These are phyloP conservation scores for Crematogaster levior DNA, from an alignment of 2,888 invertebrate genomes.

Conservation along the genomic window DNA sequence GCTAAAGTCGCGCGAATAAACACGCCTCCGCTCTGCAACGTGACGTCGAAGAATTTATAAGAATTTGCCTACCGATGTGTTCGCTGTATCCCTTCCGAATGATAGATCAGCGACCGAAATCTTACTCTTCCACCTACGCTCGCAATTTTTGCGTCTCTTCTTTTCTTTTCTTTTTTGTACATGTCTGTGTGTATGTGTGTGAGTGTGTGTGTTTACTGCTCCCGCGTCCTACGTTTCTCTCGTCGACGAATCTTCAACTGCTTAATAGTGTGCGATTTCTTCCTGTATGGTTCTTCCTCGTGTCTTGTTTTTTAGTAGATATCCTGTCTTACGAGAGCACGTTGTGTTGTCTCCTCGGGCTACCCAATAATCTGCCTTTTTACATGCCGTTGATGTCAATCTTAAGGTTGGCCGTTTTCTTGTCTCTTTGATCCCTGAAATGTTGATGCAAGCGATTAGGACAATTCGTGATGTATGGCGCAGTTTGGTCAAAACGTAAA, in stretches of 20 bases:
- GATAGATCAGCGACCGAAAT: constrained; percentile 25
- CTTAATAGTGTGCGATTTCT: not conserved
- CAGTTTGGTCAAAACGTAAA: not conserved
- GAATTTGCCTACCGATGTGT: constrained; percentile 64
- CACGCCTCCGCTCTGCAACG: constrained; percentile 59
- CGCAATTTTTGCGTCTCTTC: constrained; percentile 43
- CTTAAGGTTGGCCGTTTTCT: constrained; percentile 95
- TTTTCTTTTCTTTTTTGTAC: not conserved
- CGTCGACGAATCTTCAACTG: constrained; percentile 20
- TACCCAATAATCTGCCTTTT: constrained; percentile 59
- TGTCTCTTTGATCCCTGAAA: constrained; percentile 94
- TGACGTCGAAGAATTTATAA: constrained; percentile 69
- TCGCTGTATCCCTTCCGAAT: constrained; percentile 32
- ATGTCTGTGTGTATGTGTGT: constrained; percentile 40
- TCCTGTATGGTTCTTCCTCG: constrained; percentile 17
- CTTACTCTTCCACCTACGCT: constrained; percentile 2
- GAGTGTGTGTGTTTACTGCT: constrained; percentile 43
- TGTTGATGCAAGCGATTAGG: constrained; percentile 63
- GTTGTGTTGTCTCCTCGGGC: constrained; percentile 36
- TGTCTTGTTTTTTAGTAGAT: constrained; percentile 5
- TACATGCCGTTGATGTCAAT: constrained; percentile 91
- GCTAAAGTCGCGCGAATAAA: constrained; percentile 71
- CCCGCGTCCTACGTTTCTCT: constrained; percentile 18
- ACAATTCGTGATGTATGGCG: not conserved
- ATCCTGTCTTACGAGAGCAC: constrained; percentile 48